These are phyloP conservation scores for Stegodyphus mimosarum DNA, from an alignment of 1,140 invertebrate genomes.

Conservation along the genomic window DNA sequence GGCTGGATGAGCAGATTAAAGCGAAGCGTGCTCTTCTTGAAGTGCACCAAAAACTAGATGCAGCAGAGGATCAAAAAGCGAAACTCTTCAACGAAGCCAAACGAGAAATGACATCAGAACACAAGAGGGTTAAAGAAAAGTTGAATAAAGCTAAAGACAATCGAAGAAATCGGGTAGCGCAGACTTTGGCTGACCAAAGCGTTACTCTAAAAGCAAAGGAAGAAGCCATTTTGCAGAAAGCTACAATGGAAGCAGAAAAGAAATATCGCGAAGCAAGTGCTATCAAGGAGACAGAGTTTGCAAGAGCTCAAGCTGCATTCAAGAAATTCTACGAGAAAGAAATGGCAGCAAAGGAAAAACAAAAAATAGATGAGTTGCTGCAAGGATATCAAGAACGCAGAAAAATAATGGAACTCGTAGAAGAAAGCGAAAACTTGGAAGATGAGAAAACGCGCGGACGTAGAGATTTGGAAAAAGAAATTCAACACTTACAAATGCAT, in stretches of 20 bases:
- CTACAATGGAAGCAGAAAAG: slow-evolving; percentile 18
- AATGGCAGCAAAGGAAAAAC: not conserved
- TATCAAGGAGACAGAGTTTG: not conserved
- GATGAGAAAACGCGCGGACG: not conserved
- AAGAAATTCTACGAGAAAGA: slow-evolving; percentile 26
- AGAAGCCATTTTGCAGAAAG: slow-evolving; percentile 12
- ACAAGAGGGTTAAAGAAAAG: slow-evolving; percentile 4
- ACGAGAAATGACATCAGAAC: slow-evolving; percentile 8
- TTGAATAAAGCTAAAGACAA: not conserved
- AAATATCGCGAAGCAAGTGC: not conserved
- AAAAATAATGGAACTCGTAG: not conserved
- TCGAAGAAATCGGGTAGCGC: not conserved
- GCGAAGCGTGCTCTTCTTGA: slow-evolving; percentile 1
- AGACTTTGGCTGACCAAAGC: not conserved
- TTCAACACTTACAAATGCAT: slow-evolving; percentile 40
- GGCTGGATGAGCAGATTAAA: slow-evolving; percentile 10
- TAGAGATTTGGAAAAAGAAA: slow-evolving; percentile 12
- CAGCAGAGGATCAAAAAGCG: slow-evolving; percentile 3
- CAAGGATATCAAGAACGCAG: not conserved
- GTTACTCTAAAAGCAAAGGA: slow-evolving; percentile 2
- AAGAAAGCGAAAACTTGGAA: slow-evolving; percentile 1
- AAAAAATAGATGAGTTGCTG: not conserved
- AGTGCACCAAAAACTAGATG: not conserved
- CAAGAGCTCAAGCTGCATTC: not conserved
- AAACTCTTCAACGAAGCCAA: slow-evolving; percentile 39